phyloP scores from a whole-genome alignment of 2,113 vertebrate genomes.

The Tauraco erythrolophus region DNA sequence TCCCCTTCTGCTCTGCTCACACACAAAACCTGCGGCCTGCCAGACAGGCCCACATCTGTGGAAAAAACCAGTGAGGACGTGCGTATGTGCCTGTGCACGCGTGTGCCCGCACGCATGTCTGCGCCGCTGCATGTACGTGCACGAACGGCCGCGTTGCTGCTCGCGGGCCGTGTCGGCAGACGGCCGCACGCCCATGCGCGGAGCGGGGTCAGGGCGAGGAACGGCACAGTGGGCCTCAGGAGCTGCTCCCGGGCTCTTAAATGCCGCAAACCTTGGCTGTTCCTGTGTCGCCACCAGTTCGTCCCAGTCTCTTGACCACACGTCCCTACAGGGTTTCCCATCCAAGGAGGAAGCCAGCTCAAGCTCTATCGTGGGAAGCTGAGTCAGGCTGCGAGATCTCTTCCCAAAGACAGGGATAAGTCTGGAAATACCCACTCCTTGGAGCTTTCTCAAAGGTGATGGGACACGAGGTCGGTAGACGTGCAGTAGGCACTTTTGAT shows the following conservation, averaged over 20 bases:
- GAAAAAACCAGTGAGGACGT: background rate
- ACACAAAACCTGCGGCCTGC: background rate
- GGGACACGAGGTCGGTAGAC: background rate
- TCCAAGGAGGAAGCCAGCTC: background rate
- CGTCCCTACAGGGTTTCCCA: fast-evolving
- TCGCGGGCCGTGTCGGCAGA: background rate
- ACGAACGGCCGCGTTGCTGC: background rate
- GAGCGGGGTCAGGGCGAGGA: background rate
- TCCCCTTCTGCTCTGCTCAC: background rate
- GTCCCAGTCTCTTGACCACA: background rate
- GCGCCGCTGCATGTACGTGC: background rate
- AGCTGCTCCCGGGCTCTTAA: background rate
- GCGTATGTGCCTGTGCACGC: background rate
- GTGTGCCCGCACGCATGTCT: background rate
- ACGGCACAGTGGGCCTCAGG: background rate
- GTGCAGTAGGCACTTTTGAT: background rate
- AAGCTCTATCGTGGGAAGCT: background rate
- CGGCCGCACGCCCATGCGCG: background rate
- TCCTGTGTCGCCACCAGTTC: background rate
- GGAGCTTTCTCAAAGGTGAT: background rate
- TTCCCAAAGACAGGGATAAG: background rate
- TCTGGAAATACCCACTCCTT: background rate
- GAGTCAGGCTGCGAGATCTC: background rate
- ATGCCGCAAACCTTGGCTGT: background rate
- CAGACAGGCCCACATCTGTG: background rate